phyloP scores from a whole-genome alignment of 2,888 invertebrate species.

The Sussaba pulchella region DNA sequence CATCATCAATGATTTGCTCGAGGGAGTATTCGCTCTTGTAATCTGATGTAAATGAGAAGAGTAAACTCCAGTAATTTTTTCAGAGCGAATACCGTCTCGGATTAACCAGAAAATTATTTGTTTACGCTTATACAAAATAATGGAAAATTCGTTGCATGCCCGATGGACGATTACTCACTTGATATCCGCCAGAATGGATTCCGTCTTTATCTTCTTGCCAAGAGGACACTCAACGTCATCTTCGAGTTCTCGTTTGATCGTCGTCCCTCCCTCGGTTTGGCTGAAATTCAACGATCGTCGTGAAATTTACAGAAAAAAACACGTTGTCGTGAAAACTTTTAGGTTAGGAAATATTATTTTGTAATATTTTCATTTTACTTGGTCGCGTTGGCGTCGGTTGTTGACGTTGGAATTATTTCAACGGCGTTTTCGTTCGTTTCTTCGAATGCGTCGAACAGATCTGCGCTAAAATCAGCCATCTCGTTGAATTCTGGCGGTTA shows the following conservation, averaged over 20 bases:
- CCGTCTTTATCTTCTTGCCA: slow-evolving; percentile 76
- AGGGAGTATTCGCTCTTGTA: too few relatives aligned
- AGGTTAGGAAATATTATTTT: slow-evolving; percentile 46
- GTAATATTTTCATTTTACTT: slow-evolving; percentile 43
- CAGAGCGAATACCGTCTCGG: too few relatives aligned
- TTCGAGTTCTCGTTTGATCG: slow-evolving; percentile 72
- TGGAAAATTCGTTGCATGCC: too few relatives aligned
- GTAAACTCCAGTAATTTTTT: too few relatives aligned
- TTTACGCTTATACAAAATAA: too few relatives aligned
- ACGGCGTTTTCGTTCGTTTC: slow-evolving; percentile 77
- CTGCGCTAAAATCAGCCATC: slow-evolving; percentile 82
- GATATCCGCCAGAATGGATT: slow-evolving; percentile 78
- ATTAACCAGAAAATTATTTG: slow-evolving; percentile 8
- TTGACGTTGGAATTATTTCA: slow-evolving; percentile 68
- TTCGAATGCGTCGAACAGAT: slow-evolving; percentile 83
- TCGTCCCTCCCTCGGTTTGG: slow-evolving; percentile 40
- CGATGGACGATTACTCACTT: slow-evolving; percentile 74
- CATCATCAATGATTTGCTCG: too few relatives aligned
- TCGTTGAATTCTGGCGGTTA: slow-evolving; percentile 16
- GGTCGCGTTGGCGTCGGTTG: slow-evolving; percentile 40
- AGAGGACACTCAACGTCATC: slow-evolving; percentile 62
- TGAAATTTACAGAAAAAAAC: background rate
- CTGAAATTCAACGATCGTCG: slow-evolving; percentile 2
- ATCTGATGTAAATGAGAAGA: too few relatives aligned
- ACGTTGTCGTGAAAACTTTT: background rate